Evolutionary conservation across 2,888 invertebrate genomes (phyloP).

Genomic region (Agonopterix arenella): DNA sequence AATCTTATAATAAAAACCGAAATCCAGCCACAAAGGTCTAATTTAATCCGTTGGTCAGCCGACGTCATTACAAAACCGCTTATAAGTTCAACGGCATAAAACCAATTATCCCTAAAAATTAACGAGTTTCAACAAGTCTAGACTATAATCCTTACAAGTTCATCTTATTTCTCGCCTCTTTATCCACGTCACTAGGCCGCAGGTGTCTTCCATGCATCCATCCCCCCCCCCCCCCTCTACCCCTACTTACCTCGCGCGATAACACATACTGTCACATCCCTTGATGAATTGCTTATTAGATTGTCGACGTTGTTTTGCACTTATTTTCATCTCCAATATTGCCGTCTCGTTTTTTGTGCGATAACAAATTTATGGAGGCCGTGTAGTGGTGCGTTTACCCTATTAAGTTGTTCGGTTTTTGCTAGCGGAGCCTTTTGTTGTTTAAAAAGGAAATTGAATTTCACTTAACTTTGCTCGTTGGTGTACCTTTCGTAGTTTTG

Average conservation of each 20-base stretch:
- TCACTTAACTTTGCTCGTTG: too few species aligned
- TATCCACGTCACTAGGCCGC: slow-evolving; percentile 51
- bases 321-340: slow-evolving; percentile 47
- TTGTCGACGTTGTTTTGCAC: slow-evolving; percentile 50
- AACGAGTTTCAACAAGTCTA: slow-evolving; percentile 27
- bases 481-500: too few species aligned
- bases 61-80: too few species aligned
- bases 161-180: slow-evolving; percentile 40
- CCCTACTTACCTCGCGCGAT: slow-evolving; percentile 6
- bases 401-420: slow-evolving; percentile 33
- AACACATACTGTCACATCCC: slow-evolving; percentile 61
- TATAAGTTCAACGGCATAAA: too few species aligned
- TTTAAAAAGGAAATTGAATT: background rate
- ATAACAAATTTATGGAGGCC: slow-evolving; percentile 29
- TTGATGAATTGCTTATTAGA: slow-evolving; percentile 72
- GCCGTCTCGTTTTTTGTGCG: slow-evolving; percentile 29
- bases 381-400: slow-evolving; percentile 32
- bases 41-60: too few species aligned
- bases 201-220: slow-evolving; percentile 45
- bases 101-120: slow-evolving; percentile 13
- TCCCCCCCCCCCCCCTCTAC: slow-evolving; percentile 8
- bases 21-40: too few species aligned
- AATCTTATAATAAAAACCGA: too few species aligned
- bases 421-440: slow-evolving; percentile 7
- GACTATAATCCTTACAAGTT: slow-evolving; percentile 43